Conservation (phyloP, 2,113 vertebrate genomes). For the Lagopus leucura region DNA sequence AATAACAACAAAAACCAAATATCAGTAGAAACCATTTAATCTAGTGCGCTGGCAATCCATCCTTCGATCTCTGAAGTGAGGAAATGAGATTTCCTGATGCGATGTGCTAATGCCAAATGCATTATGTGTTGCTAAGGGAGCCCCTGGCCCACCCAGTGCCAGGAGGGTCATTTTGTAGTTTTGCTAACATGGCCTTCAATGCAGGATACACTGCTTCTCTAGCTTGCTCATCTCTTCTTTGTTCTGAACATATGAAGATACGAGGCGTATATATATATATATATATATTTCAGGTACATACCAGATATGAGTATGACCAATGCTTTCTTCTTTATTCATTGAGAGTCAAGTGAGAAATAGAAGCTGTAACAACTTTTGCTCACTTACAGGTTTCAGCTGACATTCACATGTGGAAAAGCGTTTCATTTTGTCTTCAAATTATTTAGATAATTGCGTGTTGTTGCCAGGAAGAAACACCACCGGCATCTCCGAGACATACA, state of each 20-base stretch:
- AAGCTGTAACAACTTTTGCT: not conserved
- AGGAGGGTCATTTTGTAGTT: slow-evolving; percentile 13
- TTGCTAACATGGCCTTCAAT: not conserved
- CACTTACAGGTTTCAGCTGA: not conserved
- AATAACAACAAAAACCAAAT: not conserved
- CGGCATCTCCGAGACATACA: not conserved
- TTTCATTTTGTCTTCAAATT: not conserved
- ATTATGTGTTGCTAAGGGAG: not conserved
- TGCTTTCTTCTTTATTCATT: not conserved
- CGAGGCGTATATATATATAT: not conserved
- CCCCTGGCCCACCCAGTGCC: not conserved
- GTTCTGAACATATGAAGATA: not conserved
- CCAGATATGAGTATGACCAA: not conserved
- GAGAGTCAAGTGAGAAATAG: not conserved
- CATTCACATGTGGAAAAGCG: not conserved
- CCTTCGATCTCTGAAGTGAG: not conserved
- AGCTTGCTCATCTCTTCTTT: not conserved
- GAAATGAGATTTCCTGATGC: slow-evolving; percentile 47
- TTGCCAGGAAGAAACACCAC: not conserved
- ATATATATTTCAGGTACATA: not conserved
- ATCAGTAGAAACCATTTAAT: not conserved
- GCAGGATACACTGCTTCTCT: not conserved
- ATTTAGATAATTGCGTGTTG: not conserved
- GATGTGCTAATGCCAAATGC: not conserved
- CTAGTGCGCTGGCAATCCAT: not conserved